These are phyloP conservation scores for Antedon mediterranea DNA, from an alignment of 53 echinoderm and acorn worm genomes.

Conservation along the genomic window DNA sequence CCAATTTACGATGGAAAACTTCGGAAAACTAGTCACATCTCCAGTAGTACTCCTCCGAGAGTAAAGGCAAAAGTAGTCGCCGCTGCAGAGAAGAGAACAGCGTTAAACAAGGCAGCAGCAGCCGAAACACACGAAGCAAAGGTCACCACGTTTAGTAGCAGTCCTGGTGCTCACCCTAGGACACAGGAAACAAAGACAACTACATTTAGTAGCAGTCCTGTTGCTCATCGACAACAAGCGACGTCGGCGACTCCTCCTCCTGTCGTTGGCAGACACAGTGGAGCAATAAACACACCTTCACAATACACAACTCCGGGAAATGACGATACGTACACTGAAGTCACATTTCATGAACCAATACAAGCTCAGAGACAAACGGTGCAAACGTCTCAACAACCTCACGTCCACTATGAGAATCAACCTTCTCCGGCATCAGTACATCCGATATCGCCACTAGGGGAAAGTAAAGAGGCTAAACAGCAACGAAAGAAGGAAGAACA, in stretches of 20 bases:
- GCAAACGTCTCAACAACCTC: not conserved
- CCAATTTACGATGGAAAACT: conserved; percentile 31
- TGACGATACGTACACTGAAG: not conserved
- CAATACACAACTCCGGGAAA: not conserved
- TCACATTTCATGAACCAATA: not conserved
- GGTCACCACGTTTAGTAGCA: not conserved
- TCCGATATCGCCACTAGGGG: not conserved
- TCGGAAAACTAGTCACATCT: not conserved
- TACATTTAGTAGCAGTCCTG: too few relatives aligned
- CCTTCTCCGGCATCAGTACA: not conserved
- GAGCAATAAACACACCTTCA: too few relatives aligned
- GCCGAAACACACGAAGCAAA: not conserved
- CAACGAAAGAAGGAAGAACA: not conserved
- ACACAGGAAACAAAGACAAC: not conserved
- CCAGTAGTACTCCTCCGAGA: not conserved
- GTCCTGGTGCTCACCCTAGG: not conserved
- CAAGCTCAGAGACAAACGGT: not conserved
- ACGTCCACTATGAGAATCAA: not conserved
- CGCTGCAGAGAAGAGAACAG: not conserved
- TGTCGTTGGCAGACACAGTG: too few relatives aligned
- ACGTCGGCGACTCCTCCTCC: too few relatives aligned
- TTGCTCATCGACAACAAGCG: too few relatives aligned
- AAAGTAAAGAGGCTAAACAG: not conserved
- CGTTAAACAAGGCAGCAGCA: not conserved
- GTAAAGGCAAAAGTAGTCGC: not conserved